Base-by-base conservation (phyloP, 1,140 invertebrate genomes). In the Platorchestia sp. region DNA sequence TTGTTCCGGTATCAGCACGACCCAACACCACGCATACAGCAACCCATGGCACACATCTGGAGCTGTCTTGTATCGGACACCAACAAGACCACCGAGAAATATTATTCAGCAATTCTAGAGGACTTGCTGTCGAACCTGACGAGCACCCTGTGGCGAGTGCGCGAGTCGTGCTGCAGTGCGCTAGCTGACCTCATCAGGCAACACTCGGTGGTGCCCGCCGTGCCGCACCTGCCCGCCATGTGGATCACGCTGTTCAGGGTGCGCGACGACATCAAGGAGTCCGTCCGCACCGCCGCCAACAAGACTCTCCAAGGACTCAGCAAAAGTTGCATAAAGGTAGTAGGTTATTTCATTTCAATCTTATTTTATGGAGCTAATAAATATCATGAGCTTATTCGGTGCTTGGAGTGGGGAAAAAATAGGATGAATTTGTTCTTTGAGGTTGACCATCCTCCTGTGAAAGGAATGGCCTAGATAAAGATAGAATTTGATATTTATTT, bases 201-300 rank as follows among this genome's bases (percentile, higher is more conserved):
- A 53, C 98, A 98, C 96, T 96, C 97, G 36, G 96, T 97, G 22
- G 97, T 97, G 96, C 97, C 97, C 96, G 97, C 97, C 86, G 96
- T 97, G 89, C 97, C 98, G 45, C 97, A 97, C 95, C 97, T 99
- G 95, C 97, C 98, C 0, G 98, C 98, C 96, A 97, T 99, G 5
- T 99, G 99, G 98, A 97, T 97, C 27, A 98, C 98, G 97, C 97
- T 99, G 53, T 99, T 99, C 97, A 97, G 98, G 53, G 99, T 99
- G 0, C 98, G 99, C 98, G 99, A 99, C 97, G 99, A 99, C 97
- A 98, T 99, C 96, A 99, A 99, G 97, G 99, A 99, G 97, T 98
- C 98, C 44, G 99, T 99, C 0, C 97, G 99, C 95, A 97, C 98
- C 96, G 98, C 98, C 5, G 99, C 99, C 47, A 98, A 98, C 51